Percentiles rank a stretch among this genome's conserved stretches.
Conservation (phyloP, 2,888 invertebrate genomes). For the Diaprepes abbreviatus region DNA sequence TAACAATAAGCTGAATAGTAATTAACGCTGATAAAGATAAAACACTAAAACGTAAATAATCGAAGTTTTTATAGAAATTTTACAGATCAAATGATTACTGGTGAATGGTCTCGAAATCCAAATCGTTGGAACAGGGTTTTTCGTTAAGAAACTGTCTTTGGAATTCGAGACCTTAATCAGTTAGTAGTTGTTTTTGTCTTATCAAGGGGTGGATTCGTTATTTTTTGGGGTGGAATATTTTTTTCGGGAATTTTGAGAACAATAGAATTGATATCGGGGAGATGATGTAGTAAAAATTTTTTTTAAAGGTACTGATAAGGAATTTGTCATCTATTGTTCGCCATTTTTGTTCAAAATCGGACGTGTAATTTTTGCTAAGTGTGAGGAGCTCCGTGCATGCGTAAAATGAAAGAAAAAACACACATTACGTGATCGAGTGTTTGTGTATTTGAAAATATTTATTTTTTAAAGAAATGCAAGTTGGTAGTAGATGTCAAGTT, state of each 20-base stretch:
- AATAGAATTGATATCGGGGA: constrained; percentile 41
- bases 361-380: too few relatives aligned
- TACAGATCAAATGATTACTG: constrained; percentile 54
- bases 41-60: constrained; percentile 22
- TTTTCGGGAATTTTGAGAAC: constrained; percentile 35
- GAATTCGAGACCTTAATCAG: constrained; percentile 68
- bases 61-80: constrained; percentile 46
- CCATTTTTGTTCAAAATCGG: constrained; percentile 16
- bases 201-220: constrained; percentile 57
- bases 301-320: constrained; percentile 21
- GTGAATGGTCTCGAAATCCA: constrained; percentile 65
- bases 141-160: constrained; percentile 52
- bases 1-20: constrained; percentile 35
- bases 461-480: too few relatives aligned
- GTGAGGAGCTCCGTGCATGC: too few relatives aligned
- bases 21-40: constrained; percentile 34
- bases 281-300: constrained; percentile 22
- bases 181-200: constrained; percentile 63
- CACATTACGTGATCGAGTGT: too few relatives aligned
- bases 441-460: too few relatives aligned
- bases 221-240: constrained; percentile 47
- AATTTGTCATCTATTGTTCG: constrained; percentile 28
- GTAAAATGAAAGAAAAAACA: too few relatives aligned
- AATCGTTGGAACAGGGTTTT: constrained; percentile 53
- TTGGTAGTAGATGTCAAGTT: too few relatives aligned